Base-by-base conservation (phyloP, 2,888 invertebrate species). In the Ypsolopha sequella region DNA sequence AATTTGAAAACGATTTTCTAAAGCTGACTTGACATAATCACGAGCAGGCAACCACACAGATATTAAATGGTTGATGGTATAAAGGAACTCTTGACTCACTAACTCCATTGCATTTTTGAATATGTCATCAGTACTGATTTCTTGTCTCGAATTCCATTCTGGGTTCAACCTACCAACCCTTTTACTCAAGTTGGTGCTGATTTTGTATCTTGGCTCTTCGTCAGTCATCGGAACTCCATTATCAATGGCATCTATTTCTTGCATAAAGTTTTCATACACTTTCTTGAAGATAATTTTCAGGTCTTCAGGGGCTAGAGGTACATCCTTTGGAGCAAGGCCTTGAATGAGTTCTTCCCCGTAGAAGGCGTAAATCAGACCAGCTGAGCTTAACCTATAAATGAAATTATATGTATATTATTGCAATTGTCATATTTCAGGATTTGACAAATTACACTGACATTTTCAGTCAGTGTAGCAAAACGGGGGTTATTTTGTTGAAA, bases 171-270 rank as follows among this genome's bases (percentile, higher is more conserved):
- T 80, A 6, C 84, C 87, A 0, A 99, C 93, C 59, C 98, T 87
- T 0, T 90, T 77, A 65, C 94, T 92, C 8, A 98, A 66, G 71
- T 92, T 89, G 0, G 97, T 95, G 1, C 89, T 88, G n/a, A 97
- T 93, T 56, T 88, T 88, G 70, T 96, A 97, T 36, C 79, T 84
- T 0, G 93, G 91, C 64, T 92, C 91, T 1, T 90, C 93, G 43
- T 91, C 90, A 56, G 89, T 90, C 88, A 95, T 93, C 0, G 92
- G 91, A 0, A 98, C 89, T n/a, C 99, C 99, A 85, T 99, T 99
- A 73, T 99, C 99, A 52, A 98, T 93, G 0, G 94, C 99, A 81
- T 99, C 99, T 54, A 99, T 89, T 88, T 98, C 98, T 80, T 94
- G 92, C 10, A 99, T 91, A 52, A 99, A 94, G 53, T 89, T 89